phyloP scores from a whole-genome alignment of 2,888 invertebrate species.

The Metallyticus violacea region DNA sequence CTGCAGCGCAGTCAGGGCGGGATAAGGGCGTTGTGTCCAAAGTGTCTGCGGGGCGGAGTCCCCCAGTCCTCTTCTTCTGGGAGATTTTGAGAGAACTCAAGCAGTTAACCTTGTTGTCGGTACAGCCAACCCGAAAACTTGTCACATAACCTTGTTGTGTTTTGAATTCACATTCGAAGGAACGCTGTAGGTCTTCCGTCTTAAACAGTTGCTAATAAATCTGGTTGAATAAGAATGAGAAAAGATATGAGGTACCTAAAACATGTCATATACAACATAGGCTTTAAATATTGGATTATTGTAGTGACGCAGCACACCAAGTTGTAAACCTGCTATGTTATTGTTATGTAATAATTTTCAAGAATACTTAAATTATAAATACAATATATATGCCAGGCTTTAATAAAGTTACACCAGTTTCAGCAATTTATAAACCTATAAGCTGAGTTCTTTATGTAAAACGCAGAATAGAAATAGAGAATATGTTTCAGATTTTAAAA shows the following conservation, averaged over 20 bases:
- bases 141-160: neutral
- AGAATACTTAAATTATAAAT: no score
- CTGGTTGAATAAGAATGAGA: neutral
- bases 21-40: neutral
- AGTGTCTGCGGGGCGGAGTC: conserved; percentile 1
- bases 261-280: no score
- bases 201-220: neutral
- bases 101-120: neutral
- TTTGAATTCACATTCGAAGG: neutral
- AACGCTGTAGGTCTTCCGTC: neutral
- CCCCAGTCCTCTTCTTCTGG: neutral
- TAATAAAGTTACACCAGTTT: no score
- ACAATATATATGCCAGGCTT: no score
- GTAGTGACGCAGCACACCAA: no score
- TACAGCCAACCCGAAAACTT: neutral
- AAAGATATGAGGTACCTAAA: neutral
- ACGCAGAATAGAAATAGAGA: no score
- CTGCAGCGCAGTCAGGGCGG: neutral
- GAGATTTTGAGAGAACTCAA: conserved; percentile 4
- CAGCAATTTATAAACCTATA: no score
- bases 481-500: no score
- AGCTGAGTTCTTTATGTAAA: no score
- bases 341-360: no score
- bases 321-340: no score
- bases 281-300: no score